phyloP scores from a whole-genome alignment of 2,113 vertebrate species.

The Dasyprocta punctata region DNA sequence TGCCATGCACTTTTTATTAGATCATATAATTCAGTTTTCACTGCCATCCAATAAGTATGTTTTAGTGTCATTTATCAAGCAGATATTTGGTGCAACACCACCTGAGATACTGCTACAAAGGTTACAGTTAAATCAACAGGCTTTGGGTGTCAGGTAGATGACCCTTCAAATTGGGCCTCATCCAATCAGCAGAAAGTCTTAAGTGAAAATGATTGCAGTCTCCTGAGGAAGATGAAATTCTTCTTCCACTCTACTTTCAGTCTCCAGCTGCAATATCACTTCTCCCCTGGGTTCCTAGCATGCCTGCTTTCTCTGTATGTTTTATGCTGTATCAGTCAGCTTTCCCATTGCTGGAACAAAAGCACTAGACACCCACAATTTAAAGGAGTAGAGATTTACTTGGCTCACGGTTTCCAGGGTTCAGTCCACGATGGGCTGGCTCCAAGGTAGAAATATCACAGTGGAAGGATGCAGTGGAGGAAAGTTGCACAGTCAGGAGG shows the following conservation, averaged over 20 bases:
- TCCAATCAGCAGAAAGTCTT: neutral
- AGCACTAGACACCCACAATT: neutral
- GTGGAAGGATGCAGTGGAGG: neutral
- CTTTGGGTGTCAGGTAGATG: neutral
- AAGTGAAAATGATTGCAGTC: neutral
- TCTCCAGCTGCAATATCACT: fast-evolving
- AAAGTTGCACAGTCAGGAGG: neutral
- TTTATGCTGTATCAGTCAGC: neutral
- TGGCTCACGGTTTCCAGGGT: neutral
- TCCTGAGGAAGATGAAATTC: neutral
- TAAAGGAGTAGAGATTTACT: neutral
- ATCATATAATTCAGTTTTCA: neutral
- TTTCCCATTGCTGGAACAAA: neutral
- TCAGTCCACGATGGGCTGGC: neutral
- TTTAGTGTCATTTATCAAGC: neutral
- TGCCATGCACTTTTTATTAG: neutral
- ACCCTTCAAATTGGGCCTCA: neutral
- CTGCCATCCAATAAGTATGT: neutral
- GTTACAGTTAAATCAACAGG: neutral
- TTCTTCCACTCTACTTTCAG: neutral
- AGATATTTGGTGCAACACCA: neutral
- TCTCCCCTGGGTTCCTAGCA: neutral
- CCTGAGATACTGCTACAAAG: neutral
- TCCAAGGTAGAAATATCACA: neutral
- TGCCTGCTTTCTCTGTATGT: no score